Evolutionary conservation across 2,797 vertebrate species (phyloP).

Genomic region (Hephaestus fuliginosus): DNA sequence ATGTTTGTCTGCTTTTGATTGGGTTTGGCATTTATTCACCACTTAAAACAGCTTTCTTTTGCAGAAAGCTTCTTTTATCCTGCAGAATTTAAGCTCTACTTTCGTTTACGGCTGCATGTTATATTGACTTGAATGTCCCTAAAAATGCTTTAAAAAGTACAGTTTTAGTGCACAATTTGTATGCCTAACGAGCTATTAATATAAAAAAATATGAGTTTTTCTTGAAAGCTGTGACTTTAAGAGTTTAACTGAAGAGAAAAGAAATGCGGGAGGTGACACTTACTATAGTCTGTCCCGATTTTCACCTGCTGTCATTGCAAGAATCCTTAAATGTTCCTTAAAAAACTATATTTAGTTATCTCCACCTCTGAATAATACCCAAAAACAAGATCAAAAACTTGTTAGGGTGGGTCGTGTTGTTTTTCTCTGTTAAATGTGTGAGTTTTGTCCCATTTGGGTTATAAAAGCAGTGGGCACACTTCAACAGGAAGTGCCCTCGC

Average conservation of each 20-base stretch:
- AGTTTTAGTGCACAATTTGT: background rate
- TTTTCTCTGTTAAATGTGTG: slow-evolving; percentile 12
- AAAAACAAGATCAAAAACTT: background rate
- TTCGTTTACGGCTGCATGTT: background rate
- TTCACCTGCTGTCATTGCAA: slow-evolving; percentile 3
- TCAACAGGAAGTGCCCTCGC: slow-evolving; percentile 67
- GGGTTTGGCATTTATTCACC: slow-evolving; percentile 41
- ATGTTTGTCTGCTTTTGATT: background rate
- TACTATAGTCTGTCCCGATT: slow-evolving; percentile 31
- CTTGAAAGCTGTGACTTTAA: slow-evolving; percentile 8
- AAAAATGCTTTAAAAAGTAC: slow-evolving; percentile 31
- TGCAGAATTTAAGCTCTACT: background rate
- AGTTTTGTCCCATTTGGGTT: slow-evolving; percentile 24
- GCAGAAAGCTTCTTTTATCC: slow-evolving; percentile 5
- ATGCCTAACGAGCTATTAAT: slow-evolving; percentile 14
- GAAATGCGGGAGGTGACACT: background rate
- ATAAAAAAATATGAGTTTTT: slow-evolving; percentile 7
- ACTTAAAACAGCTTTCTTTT: slow-evolving; percentile 15
- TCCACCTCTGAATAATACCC: background rate
- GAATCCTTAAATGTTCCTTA: background rate
- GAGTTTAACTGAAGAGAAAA: slow-evolving; percentile 14
- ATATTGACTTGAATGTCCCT: slow-evolving; percentile 22
- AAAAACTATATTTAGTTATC: too few species aligned
- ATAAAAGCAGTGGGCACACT: slow-evolving; percentile 37
- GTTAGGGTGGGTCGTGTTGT: background rate